Evolutionary conservation across 2,888 invertebrate species (phyloP).

Genomic region (Pristionchus maxplancki): DNA sequence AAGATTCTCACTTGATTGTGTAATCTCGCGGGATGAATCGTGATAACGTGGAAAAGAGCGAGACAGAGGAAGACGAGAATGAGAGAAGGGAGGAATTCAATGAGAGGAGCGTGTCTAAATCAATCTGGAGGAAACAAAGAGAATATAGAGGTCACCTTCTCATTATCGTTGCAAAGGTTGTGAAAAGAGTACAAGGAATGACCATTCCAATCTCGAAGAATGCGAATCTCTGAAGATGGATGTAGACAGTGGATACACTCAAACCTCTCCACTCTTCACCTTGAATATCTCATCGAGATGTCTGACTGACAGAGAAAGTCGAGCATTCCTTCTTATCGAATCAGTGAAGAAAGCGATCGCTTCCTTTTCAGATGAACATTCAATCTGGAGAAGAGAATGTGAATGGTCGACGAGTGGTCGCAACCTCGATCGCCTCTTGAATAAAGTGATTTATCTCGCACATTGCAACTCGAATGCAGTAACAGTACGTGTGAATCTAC

Average conservation of each 20-base stretch:
- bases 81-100: neutral
- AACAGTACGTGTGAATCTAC: conserved; percentile 6
- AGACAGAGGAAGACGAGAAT: neutral
- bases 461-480: neutral
- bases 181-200: conserved; percentile 16
- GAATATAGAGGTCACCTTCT: neutral
- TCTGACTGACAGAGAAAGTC: conserved; percentile 2
- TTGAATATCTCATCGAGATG: conserved; percentile 38
- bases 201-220: conserved; percentile 31
- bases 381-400: neutral
- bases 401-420: neutral
- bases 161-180: neutral
- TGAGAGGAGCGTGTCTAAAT: neutral
- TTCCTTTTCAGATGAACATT: neutral
- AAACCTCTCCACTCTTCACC: neutral
- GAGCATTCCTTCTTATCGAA: neutral
- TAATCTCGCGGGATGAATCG: neutral
- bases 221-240: neutral
- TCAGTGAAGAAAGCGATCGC: conserved; percentile 6
- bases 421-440: neutral
- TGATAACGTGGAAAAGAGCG: neutral
- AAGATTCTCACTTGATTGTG: neutral
- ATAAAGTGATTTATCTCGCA: neutral
- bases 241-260: neutral
- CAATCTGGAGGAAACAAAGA: neutral